These are phyloP conservation scores for Equus quagga DNA, from an alignment of 2,113 vertebrate genomes.

Conservation along the genomic window DNA sequence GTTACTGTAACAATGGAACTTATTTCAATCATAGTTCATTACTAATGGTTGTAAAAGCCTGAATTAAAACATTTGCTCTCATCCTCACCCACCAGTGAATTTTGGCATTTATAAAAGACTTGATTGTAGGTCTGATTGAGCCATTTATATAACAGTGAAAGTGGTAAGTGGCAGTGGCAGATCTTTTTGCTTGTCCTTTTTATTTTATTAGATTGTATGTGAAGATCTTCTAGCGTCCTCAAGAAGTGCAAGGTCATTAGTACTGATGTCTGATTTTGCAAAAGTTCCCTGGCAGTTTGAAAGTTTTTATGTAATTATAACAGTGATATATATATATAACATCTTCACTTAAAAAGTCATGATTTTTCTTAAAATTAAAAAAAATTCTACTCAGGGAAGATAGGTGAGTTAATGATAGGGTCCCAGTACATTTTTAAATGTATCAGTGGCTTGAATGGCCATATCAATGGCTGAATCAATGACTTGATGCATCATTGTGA, in stretches of 20 bases:
- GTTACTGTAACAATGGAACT: constrained; percentile 81
- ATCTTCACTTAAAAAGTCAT: background rate
- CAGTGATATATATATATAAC: background rate
- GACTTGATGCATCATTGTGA: background rate
- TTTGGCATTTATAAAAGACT: constrained; percentile 79
- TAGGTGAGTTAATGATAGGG: background rate
- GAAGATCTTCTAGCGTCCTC: constrained; percentile 35
- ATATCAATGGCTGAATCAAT: background rate
- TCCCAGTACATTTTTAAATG: background rate
- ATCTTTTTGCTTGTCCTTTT: constrained; percentile 56
- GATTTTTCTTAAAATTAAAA: background rate
- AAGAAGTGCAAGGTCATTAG: background rate
- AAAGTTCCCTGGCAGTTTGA: background rate
- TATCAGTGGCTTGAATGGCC: background rate
- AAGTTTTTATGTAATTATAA: background rate
- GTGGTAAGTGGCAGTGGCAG: constrained; percentile 58
- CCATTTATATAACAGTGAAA: constrained; percentile 70
- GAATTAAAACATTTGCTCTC: constrained; percentile 81
- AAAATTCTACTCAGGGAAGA: background rate
- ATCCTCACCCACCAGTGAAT: constrained; percentile 78
- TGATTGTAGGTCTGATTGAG: constrained; percentile 76
- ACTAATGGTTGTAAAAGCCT: constrained; percentile 81
- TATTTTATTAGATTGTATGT: constrained; percentile 29
- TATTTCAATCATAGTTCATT: constrained; percentile 77
- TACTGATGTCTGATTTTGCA: constrained; percentile 7